Evolutionary conservation across 2,888 invertebrate genomes (phyloP).

Genomic region (Synergus laeviventris): DNA sequence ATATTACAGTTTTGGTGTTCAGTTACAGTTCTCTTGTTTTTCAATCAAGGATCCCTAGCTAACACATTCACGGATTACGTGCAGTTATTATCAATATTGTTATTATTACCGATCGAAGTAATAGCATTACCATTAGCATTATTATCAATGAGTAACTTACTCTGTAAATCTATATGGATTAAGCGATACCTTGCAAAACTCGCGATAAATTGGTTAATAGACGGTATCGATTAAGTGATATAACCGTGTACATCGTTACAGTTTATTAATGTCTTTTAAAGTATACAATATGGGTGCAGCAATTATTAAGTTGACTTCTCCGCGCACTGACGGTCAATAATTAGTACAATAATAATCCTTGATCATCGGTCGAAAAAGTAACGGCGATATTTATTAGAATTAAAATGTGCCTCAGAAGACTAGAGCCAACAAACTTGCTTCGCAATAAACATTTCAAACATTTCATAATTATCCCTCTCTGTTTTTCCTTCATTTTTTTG

Average conservation of each 20-base stretch:
- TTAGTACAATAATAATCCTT: neutral
- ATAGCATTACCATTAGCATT: slow-evolving; percentile 25
- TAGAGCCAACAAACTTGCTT: slow-evolving; percentile 63
- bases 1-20: slow-evolving; percentile 74
- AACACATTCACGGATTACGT: slow-evolving; percentile 59
- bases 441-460: slow-evolving; percentile 65
- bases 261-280: slow-evolving; percentile 11
- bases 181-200: slow-evolving; percentile 26
- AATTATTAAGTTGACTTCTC: slow-evolving; percentile 9
- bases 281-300: slow-evolving; percentile 4
- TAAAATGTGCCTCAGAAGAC: slow-evolving; percentile 30
- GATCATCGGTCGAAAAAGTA: slow-evolving; percentile 23
- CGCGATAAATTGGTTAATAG: slow-evolving; percentile 32
- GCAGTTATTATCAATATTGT: slow-evolving; percentile 42
- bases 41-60: slow-evolving; percentile 53
- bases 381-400: slow-evolving; percentile 22
- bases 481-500: slow-evolving; percentile 41
- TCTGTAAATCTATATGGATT: slow-evolving; percentile 31
- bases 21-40: slow-evolving; percentile 71
- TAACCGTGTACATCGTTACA: slow-evolving; percentile 30
- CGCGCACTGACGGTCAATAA: slow-evolving; percentile 18
- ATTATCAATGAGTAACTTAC: slow-evolving; percentile 36
- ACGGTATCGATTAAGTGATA: slow-evolving; percentile 15
- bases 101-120: slow-evolving; percentile 20
- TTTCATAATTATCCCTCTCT: slow-evolving; percentile 45